Evolutionary conservation across 1,140 invertebrate species (phyloP), one percentile per base, ranked within the genome.

Genomic region (Pseudoatta argentina): DNA sequence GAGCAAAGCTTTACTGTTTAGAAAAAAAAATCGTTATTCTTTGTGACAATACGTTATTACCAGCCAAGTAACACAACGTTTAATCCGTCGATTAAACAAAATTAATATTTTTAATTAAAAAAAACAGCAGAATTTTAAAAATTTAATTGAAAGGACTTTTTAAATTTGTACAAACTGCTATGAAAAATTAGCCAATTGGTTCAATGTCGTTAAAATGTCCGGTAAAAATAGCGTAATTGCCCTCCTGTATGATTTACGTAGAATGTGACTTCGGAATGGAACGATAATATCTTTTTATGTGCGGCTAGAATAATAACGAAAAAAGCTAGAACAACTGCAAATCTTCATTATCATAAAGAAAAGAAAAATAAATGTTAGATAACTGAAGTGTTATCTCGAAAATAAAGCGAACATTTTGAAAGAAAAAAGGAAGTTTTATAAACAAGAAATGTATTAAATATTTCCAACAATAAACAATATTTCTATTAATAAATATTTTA

Each of bases 261-360:
- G 16, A 81, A 57, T 57, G 10, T 66, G 48, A 81, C 30, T 51
- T 81, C 64, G 21, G 12, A 39, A 30, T 44, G 14, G 3, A 14
- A 14, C 27, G 66, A 81, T 81, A n/a, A 18, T 81, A 81, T 81
- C 53, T 71, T 81, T 69, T 57, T 81, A 71, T 55, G 27, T 79
- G n/a, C 34, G 34, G 48, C 51, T 59, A 71, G 64, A 57, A 81
- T 81, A 81, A 81, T 71, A 81, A 69, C 44, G n/a, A 21, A 39
- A 71, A 21, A 81, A 81, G 48, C 64, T 81, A 48, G 34, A 34
- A 0, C 51, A 57, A 16, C 39, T 81, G 53, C 21, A 66, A 71
- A 71, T 57, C 34, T 57, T 59, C 21, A 48, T 24, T 16, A 44
- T 71, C 51, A 39, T 44, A 81, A 78, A 78, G 8, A 51, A 10